Percentiles rank a stretch among this genome's conserved stretches.
Conservation (phyloP, 2,888 invertebrate genomes). For the Spodoptera littoralis region DNA sequence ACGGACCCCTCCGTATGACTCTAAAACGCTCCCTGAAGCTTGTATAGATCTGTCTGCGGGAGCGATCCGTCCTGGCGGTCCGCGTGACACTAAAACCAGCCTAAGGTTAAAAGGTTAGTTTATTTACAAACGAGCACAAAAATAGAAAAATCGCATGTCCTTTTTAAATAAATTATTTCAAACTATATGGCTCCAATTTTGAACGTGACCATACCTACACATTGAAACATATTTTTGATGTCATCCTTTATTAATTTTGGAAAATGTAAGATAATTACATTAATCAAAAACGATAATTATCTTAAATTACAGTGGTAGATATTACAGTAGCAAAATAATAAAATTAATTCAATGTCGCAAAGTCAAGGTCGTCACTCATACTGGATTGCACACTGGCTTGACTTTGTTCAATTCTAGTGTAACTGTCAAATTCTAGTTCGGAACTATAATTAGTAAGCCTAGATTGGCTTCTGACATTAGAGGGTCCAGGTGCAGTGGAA, state of each 20-base stretch:
- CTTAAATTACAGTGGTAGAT: slow-evolving; percentile 39
- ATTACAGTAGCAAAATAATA: slow-evolving; percentile 35
- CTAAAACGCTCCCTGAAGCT: too few species aligned
- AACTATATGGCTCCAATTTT: slow-evolving; percentile 30
- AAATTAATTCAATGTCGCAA: slow-evolving; percentile 39
- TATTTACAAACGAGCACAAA: slow-evolving; percentile 30
- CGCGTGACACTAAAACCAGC: too few species aligned
- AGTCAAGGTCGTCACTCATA: slow-evolving; percentile 40
- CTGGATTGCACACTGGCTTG: slow-evolving; percentile 44
- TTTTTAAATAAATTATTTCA: slow-evolving; percentile 35
- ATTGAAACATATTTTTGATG: slow-evolving; percentile 21
- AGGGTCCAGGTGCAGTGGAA: slow-evolving; percentile 37
- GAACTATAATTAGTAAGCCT: slow-evolving; percentile 35
- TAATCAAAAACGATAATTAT: slow-evolving; percentile 36
- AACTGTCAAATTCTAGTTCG: slow-evolving; percentile 38
- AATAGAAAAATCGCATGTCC: slow-evolving; percentile 24
- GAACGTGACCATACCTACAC: slow-evolving; percentile 30
- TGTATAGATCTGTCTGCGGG: too few species aligned
- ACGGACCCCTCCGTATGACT: too few species aligned
- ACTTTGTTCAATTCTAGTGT: slow-evolving; percentile 43
- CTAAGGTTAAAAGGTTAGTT: background rate
- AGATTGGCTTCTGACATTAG: slow-evolving; percentile 37
- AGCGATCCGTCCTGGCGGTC: too few species aligned
- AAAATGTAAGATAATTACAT: slow-evolving; percentile 34
- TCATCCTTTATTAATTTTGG: slow-evolving; percentile 29